These are phyloP conservation scores for Papilio glaucus DNA, from an alignment of 1,140 invertebrate species.

Conservation along the genomic window DNA sequence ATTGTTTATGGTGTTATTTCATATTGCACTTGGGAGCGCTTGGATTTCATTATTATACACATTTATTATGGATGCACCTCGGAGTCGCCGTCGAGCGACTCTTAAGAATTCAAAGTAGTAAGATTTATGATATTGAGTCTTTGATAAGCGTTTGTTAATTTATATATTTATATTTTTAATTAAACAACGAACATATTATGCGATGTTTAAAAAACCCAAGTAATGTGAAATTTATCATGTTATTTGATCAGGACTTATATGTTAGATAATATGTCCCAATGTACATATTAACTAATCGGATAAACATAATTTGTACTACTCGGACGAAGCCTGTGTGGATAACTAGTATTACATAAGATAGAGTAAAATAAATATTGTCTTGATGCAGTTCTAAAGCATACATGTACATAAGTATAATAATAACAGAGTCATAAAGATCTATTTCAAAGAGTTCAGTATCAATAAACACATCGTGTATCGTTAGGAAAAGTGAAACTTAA, in stretches of 20 bases:
- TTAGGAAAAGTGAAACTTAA: conserved; percentile 13
- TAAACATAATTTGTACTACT: too few species aligned
- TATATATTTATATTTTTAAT: background rate
- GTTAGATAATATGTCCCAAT: too few species aligned
- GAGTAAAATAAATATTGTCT: too few species aligned
- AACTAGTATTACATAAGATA: too few species aligned
- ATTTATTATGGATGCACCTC: conserved; percentile 34
- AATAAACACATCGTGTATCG: background rate
- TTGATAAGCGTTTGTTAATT: conserved; percentile 2
- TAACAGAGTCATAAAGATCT: too few species aligned
- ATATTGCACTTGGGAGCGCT: conserved; percentile 19
- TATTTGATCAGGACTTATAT: too few species aligned
- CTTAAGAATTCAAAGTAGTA: conserved; percentile 1
- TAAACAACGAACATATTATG: background rate
- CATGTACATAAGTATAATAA: too few species aligned
- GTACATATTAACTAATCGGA: too few species aligned
- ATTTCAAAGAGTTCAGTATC: background rate
- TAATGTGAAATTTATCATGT: too few species aligned
- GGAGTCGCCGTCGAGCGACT: background rate
- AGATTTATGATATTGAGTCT: background rate
- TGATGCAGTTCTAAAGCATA: too few species aligned
- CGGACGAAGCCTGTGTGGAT: too few species aligned
- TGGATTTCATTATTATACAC: conserved; percentile 33
- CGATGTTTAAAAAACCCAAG: too few species aligned
- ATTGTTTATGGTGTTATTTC: conserved; percentile 35